Percentiles rank a stretch among this genome's conserved stretches.
These are phyloP conservation scores for Lepus americanus DNA, from an alignment of 2,113 vertebrate species.

Conservation along the genomic window DNA sequence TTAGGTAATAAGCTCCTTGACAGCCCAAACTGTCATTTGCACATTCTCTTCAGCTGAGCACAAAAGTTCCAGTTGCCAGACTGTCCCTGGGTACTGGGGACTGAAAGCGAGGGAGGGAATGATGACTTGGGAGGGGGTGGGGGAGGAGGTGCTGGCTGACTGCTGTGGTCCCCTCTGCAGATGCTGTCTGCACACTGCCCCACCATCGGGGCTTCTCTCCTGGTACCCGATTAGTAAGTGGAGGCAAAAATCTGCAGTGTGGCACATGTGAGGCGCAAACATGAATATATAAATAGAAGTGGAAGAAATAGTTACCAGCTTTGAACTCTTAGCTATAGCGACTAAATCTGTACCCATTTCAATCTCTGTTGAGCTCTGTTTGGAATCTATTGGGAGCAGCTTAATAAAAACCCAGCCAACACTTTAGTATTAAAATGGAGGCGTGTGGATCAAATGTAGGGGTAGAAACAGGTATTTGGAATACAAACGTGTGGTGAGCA, in stretches of 20 bases:
- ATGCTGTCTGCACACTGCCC: fast-evolving
- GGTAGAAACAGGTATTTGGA: not conserved
- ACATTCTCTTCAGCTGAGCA: slow-evolving; percentile 65
- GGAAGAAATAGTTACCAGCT: not conserved
- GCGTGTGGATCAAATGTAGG: not conserved
- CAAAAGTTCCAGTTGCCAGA: slow-evolving; percentile 61
- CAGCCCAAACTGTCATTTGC: slow-evolving; percentile 74
- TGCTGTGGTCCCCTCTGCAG: not conserved
- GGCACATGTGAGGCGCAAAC: not conserved
- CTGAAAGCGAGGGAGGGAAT: not conserved
- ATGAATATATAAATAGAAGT: not conserved
- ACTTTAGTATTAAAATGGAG: not conserved
- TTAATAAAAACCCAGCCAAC: slow-evolving; percentile 6
- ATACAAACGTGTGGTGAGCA: not conserved
- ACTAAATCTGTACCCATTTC: not conserved
- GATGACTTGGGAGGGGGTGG: too few relatives aligned
- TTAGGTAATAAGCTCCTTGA: slow-evolving; percentile 72
- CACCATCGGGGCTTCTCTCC: not conserved
- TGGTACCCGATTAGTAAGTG: not conserved
- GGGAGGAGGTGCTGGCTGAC: not conserved
- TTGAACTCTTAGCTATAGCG: not conserved
- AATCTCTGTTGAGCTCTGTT: not conserved
- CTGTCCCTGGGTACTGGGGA: slow-evolving; percentile 55
- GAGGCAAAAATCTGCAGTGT: not conserved
- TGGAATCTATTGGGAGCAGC: not conserved